A percentile compares a stretch with the other conserved stretches of the same genome.
Evolutionary conservation across 2,797 vertebrate genomes (phyloP).

Genomic region (Paguma larvata): DNA sequence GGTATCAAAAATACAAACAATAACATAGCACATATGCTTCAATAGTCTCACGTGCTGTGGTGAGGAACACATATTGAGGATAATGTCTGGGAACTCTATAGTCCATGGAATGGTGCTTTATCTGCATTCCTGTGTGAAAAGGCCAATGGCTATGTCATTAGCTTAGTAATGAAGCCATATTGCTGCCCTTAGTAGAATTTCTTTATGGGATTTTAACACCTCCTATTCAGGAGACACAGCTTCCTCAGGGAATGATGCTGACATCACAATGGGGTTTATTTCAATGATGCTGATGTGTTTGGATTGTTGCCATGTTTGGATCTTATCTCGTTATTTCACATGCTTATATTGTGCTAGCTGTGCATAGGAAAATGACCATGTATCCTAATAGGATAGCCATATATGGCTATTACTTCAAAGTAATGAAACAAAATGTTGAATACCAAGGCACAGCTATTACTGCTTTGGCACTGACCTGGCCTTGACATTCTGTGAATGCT

Average conservation of each 20-base stretch:
- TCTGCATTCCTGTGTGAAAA: background rate
- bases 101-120: background rate
- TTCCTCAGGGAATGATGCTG: background rate
- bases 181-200: background rate
- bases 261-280: background rate
- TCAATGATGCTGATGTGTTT: background rate
- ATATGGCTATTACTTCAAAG: background rate
- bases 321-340: slow-evolving; percentile 49
- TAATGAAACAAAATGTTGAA: background rate
- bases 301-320: background rate
- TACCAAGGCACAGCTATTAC: background rate
- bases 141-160: background rate
- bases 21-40: background rate
- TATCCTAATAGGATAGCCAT: background rate
- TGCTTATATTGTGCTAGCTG: background rate
- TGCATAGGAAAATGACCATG: background rate
- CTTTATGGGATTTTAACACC: background rate
- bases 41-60: background rate
- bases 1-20: background rate
- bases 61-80: background rate
- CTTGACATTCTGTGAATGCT: background rate
- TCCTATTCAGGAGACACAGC: background rate
- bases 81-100: background rate
- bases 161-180: background rate
- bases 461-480: background rate